Evolutionary conservation across 2,888 invertebrate genomes (phyloP).

Genomic region (Helicoverpa assulta): DNA sequence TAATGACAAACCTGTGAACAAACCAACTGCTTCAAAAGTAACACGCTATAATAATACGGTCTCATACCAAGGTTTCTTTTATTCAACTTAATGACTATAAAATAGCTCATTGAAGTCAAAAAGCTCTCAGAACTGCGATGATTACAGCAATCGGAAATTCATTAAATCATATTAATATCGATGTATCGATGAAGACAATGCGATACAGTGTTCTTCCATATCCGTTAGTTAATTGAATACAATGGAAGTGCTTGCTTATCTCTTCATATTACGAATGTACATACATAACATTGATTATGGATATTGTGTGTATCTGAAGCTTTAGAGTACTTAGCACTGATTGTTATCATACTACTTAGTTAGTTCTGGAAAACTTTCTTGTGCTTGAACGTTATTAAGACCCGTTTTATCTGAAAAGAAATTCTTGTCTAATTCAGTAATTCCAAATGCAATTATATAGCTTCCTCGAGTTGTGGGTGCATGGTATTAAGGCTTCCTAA

Average conservation of each 20-base stretch:
- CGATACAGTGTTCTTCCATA: conserved; percentile 65
- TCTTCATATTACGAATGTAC: conserved; percentile 59
- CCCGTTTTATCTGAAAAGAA: conserved; percentile 33
- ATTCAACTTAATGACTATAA: conserved; percentile 48
- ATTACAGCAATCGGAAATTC: conserved; percentile 67
- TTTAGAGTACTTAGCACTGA: conserved; percentile 38
- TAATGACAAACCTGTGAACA: conserved; percentile 1
- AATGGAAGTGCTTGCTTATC: conserved; percentile 69
- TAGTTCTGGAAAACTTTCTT: conserved; percentile 38
- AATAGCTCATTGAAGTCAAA: conserved; percentile 58
- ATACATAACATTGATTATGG: conserved; percentile 63
- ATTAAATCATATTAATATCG: conserved; percentile 65
- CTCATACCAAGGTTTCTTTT: conserved; percentile 40
- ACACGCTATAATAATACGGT: conserved; percentile 18
- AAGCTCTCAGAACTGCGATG: conserved; percentile 56
- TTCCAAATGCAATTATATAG: conserved; percentile 20
- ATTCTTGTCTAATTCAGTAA: conserved; percentile 15
- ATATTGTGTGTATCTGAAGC: conserved; percentile 44
- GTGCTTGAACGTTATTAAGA: conserved; percentile 14
- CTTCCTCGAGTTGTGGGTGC: conserved; percentile 26
- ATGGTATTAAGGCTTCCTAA: conserved; percentile 24
- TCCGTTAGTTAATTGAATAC: conserved; percentile 73
- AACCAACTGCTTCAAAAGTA: conserved; percentile 10
- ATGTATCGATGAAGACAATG: conserved; percentile 64
- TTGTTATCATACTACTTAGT: conserved; percentile 33